Conservation (phyloP, 2,888 invertebrate species). For the Dioctria linearis region DNA sequence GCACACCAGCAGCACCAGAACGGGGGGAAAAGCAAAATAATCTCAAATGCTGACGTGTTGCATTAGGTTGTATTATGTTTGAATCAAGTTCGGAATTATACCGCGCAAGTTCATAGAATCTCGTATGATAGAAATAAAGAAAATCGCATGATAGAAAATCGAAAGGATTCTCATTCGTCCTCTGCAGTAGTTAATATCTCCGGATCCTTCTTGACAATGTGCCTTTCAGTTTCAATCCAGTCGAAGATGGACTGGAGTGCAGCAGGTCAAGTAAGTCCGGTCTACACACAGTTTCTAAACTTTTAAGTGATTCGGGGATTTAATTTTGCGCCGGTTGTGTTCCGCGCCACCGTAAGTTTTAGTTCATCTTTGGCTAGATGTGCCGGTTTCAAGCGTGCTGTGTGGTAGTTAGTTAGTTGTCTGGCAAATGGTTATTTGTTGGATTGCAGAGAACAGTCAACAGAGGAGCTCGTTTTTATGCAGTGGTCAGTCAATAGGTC, state of each 20-base stretch:
- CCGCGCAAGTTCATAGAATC: not conserved
- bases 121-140: not conserved
- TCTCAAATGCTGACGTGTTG: not conserved
- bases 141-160: not conserved
- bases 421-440: not conserved
- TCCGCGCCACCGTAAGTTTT: not conserved
- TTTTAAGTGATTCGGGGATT: not conserved
- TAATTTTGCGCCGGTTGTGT: not conserved
- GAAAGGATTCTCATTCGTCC: not conserved
- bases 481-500: too few species aligned
- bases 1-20: too few species aligned
- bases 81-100: not conserved
- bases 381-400: not conserved
- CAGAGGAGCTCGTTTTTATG: too few species aligned
- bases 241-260: not conserved
- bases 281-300: too few species aligned
- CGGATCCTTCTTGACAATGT: not conserved
- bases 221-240: not conserved
- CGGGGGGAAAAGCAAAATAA: not conserved
- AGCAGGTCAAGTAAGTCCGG: not conserved
- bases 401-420: not conserved
- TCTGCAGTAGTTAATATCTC: not conserved
- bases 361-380: not conserved
- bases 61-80: not conserved
- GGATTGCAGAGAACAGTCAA: too few species aligned